Conservation (phyloP, 2,113 vertebrate genomes). For the Lanius ludovicianus region DNA sequence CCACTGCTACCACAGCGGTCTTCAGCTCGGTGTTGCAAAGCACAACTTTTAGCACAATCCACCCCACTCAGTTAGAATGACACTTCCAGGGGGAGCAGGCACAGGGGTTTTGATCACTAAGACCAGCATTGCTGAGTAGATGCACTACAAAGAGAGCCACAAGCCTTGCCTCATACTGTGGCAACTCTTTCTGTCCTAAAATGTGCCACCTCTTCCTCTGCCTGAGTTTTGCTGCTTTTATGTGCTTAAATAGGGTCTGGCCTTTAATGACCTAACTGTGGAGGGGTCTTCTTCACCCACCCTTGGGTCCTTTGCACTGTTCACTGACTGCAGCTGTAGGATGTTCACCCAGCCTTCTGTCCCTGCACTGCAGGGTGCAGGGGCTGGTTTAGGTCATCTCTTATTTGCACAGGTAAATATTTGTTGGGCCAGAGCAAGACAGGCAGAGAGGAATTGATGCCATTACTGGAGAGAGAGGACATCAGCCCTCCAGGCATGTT, state of each 20-base stretch:
- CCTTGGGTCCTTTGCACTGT: background rate
- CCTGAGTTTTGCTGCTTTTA: background rate
- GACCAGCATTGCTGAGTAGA: background rate
- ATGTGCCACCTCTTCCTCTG: background rate
- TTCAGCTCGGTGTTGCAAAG: constrained; percentile 9
- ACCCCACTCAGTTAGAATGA: background rate
- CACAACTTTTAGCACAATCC: background rate
- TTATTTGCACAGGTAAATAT: background rate
- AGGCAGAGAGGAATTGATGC: background rate
- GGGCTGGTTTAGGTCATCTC: background rate
- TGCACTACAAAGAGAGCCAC: background rate
- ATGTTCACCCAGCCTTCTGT: background rate
- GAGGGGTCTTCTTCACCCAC: background rate
- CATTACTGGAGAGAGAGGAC: background rate
- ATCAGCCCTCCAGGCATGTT: background rate
- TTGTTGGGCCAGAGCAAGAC: background rate
- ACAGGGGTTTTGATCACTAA: background rate
- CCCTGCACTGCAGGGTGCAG: background rate
- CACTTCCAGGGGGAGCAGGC: background rate
- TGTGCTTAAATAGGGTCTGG: background rate
- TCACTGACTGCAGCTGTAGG: background rate
- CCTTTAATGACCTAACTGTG: background rate
- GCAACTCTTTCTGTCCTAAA: background rate
- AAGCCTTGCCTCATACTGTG: background rate
- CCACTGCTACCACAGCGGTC: background rate